phyloP scores from a whole-genome alignment of 2,113 vertebrate species.

The Mobula hypostoma region DNA sequence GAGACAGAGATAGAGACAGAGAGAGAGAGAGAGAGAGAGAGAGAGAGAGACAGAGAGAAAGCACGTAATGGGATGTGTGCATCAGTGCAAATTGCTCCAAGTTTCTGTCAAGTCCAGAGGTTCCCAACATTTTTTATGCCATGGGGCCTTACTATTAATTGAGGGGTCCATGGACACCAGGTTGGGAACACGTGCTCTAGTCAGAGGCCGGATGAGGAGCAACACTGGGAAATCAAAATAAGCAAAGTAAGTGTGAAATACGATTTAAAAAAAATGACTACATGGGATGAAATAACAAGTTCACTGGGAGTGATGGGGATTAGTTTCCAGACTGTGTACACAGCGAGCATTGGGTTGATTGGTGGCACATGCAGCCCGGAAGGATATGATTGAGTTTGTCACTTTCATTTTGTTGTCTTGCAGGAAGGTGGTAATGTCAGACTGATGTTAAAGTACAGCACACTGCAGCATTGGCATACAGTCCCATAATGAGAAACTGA shows the following conservation, averaged over 20 bases:
- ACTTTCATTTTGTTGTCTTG: conserved; percentile 1
- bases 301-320: neutral
- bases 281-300: neutral
- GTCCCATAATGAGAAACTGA: conserved; percentile 22
- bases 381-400: conserved; percentile 23
- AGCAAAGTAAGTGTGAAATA: neutral
- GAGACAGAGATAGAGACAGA: too few relatives aligned
- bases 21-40: neutral
- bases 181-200: too few relatives aligned
- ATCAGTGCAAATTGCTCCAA: too few relatives aligned
- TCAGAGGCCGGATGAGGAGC: too few relatives aligned
- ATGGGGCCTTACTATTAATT: too few relatives aligned
- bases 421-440: conserved; percentile 17
- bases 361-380: neutral
- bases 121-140: too few relatives aligned
- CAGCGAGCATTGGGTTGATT: neutral
- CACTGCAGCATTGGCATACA: neutral
- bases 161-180: too few relatives aligned
- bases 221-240: neutral
- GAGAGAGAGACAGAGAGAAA: neutral
- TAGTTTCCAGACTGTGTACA: neutral
- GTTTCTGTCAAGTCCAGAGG: too few relatives aligned
- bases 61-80: too few relatives aligned
- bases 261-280: neutral
- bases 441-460: neutral